A percentile compares a stretch with the other conserved stretches of the same genome.
Conservation (phyloP, 2,888 invertebrate genomes). For the Watsonalla cultraria region DNA sequence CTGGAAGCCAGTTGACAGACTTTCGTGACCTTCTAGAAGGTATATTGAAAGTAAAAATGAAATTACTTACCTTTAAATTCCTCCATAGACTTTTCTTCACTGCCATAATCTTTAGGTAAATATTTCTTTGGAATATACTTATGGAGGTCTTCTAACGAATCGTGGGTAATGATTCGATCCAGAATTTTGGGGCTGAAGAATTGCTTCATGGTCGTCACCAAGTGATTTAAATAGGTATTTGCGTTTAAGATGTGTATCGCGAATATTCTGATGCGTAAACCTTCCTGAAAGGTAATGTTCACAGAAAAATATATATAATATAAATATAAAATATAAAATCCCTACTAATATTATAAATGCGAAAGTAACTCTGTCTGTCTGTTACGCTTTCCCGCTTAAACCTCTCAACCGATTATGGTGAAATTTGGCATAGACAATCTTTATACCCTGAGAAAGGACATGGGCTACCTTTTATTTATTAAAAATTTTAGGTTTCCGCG, state of each 20-base stretch:
- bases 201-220: slow-evolving; percentile 51
- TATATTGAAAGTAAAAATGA: neutral
- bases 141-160: slow-evolving; percentile 44
- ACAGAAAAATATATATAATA: no score
- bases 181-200: slow-evolving; percentile 60
- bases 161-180: slow-evolving; percentile 50
- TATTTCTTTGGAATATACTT: slow-evolving; percentile 45
- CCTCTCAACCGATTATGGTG: no score
- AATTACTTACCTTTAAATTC: slow-evolving; percentile 50
- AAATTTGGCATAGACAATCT: no score
- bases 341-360: no score
- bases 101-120: slow-evolving; percentile 56
- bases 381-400: no score
- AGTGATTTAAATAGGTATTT: slow-evolving; percentile 42
- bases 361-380: no score
- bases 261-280: slow-evolving; percentile 54
- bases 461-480: no score
- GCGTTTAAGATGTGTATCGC: slow-evolving; percentile 66
- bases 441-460: no score
- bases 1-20: no score
- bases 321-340: no score
- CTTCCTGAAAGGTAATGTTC: slow-evolving; percentile 60
- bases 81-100: slow-evolving; percentile 40
- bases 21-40: neutral
- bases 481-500: no score